Conservation (phyloP, 64 coral and sea anemone species). For the Actinia tenebrosa region DNA sequence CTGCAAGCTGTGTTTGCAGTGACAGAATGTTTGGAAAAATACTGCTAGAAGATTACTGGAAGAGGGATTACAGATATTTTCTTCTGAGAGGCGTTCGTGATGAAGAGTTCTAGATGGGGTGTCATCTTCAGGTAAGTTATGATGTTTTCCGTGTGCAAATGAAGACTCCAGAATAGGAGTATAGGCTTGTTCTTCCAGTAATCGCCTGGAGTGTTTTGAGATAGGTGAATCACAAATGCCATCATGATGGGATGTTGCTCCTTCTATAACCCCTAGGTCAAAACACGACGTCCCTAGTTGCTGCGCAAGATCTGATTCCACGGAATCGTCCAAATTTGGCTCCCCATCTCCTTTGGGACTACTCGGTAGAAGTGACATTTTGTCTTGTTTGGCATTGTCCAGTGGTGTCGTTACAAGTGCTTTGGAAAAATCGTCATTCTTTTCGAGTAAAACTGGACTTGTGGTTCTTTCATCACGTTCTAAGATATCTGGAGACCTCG, state of each 20-base stretch:
- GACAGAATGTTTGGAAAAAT: conserved; percentile 65
- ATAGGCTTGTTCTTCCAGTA: background rate
- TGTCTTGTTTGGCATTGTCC: background rate
- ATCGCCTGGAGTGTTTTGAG: background rate
- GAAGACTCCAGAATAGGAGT: background rate
- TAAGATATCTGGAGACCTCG: background rate
- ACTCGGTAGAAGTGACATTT: background rate
- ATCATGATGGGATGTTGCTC: background rate
- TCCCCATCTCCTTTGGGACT: background rate
- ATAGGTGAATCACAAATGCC: background rate
- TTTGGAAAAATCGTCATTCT: background rate
- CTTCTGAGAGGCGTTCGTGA: conserved; percentile 34
- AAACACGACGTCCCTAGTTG: background rate
- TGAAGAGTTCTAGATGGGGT: background rate
- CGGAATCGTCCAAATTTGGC: background rate
- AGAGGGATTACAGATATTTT: conserved; percentile 51
- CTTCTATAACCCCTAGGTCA: background rate
- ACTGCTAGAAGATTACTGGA: conserved; percentile 56
- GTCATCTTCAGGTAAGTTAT: background rate
- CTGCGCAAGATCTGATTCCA: background rate
- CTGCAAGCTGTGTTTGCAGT: conserved; percentile 42
- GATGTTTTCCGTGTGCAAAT: background rate
- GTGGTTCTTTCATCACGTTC: background rate
- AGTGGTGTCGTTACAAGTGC: background rate
- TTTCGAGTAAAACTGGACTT: background rate